Evolutionary conservation across 2,888 invertebrate species (phyloP), one percentile per base, ranked within the genome.

Genomic region (Cyclophora albipunctata): DNA sequence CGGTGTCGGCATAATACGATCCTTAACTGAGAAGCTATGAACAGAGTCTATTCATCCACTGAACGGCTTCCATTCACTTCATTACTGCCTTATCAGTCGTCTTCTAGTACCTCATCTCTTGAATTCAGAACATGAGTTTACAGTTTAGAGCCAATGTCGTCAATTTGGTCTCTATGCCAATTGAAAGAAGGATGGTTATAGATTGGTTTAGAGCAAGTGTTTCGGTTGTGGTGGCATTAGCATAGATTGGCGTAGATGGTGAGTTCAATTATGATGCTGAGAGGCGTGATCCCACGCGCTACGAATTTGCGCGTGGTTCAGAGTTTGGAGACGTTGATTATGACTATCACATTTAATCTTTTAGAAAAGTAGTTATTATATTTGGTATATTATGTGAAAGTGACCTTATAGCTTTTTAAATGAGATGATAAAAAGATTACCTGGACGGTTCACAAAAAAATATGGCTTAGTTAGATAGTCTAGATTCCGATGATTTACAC

Each of bases 181-280:
- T 20, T 53, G 20, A 2, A 0, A 7, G 2, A 43, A 41, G 5
- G 48, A 44, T 52, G 54, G 20, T 20, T 20, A 20, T 20, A 20
- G 20, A 20, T 20, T 20, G 20, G 20, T 20, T 20, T 20, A 2
- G 20, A 20, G 52, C 49, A 53, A 51, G 50, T 57, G 53, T 58
- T 52, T 52, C 61, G 58, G 66, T 68, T 57, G 55, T 55, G 51
- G 51, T 53, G 53, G 64, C 67, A 74, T 78, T 76, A 73, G 68
- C 73, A 78, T 76, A 79, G 73, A 74, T 73, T 69, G 70, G 69
- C 71, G 75, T 75, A 76, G 73, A 73, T 73, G 68, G 70, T 64
- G 60, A 63, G 69, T 67, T 72, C 77, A 78, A 82, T 81, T 79
- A 81, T 73, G 73, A 75, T 62, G 67, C 64, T 64, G 63, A 48